Evolutionary conservation across 2,113 vertebrate genomes (phyloP).

Genomic region (Gila orcuttii): DNA sequence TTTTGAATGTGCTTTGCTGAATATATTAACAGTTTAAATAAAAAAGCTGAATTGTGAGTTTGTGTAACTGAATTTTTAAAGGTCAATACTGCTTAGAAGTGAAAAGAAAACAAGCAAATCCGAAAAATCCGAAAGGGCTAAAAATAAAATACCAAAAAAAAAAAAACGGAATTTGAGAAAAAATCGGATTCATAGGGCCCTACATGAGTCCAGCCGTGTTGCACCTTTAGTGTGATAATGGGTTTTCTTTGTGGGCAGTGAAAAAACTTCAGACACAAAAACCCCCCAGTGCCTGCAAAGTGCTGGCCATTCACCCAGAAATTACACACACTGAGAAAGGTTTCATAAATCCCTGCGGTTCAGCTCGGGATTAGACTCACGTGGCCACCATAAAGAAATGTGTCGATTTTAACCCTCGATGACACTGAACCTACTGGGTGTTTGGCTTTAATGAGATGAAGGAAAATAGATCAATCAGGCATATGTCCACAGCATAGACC

Average conservation of each 20-base stretch:
- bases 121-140: too few species aligned
- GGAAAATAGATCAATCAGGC: not conserved
- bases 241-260: constrained; percentile 6
- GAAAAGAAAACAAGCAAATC: too few species aligned
- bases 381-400: not conserved
- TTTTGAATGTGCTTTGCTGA: too few species aligned
- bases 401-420: not conserved
- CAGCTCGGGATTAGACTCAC: not conserved
- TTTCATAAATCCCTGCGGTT: not conserved
- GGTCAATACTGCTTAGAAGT: too few species aligned
- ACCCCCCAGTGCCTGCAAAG: not conserved
- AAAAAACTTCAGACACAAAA: not conserved
- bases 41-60: too few species aligned
- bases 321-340: not conserved
- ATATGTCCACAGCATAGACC: not conserved
- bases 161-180: too few species aligned
- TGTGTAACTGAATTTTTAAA: too few species aligned
- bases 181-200: too few species aligned
- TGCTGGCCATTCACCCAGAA: not conserved
- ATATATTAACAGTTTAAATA: too few species aligned
- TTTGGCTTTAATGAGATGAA: not conserved
- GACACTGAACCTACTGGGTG: not conserved
- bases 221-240: not conserved
- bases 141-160: too few species aligned
- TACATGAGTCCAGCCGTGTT: not conserved